Conservation (phyloP, 92 coral and sea anemone genomes). For the Palythoa grandiflora region DNA sequence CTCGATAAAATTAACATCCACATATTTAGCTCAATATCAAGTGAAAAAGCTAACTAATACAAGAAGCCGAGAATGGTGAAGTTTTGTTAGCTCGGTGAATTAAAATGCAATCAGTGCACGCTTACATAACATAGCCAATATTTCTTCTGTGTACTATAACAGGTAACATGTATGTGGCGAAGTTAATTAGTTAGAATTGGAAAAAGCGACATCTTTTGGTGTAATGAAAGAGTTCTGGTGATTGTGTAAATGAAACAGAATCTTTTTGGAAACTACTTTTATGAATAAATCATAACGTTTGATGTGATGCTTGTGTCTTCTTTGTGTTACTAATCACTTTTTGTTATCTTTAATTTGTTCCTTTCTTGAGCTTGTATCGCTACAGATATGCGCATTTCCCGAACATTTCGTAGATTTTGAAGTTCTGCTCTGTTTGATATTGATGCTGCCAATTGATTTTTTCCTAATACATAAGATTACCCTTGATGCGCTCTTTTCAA, state of each 20-base stretch:
- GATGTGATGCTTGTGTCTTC: conserved; percentile 29
- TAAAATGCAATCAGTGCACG: background rate
- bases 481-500: background rate
- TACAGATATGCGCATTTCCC: background rate
- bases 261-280: conserved; percentile 21
- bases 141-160: background rate
- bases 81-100: conserved; percentile 4
- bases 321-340: conserved; percentile 36
- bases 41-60: background rate
- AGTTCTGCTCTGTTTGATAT: background rate
- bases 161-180: conserved; percentile 14
- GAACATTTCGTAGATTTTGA: background rate
- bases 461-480: background rate
- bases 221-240: conserved; percentile 28
- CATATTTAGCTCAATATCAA: conserved; percentile 62
- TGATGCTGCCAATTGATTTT: background rate
- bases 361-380: background rate
- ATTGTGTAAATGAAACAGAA: conserved; percentile 41
- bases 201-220: conserved; percentile 22
- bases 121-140: background rate
- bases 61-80: background rate
- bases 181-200: conserved; percentile 39
- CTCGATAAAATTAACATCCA: conserved; percentile 71
- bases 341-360: conserved; percentile 3
- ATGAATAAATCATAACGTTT: conserved; percentile 54